Evolutionary conservation across 2,113 vertebrate genomes (phyloP).

Genomic region (Cephalopholis sonnerati): DNA sequence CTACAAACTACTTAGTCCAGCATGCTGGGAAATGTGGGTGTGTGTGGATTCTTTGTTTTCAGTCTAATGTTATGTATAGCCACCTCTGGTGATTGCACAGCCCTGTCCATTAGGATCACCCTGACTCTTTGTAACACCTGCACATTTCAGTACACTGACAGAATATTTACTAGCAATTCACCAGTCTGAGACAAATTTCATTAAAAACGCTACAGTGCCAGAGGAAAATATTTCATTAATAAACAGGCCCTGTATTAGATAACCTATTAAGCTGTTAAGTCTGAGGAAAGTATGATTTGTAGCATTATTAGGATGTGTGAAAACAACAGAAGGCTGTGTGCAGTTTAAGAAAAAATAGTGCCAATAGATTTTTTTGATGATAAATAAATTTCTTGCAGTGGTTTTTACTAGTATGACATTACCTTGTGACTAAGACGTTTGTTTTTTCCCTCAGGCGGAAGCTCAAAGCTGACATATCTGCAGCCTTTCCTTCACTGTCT

Average conservation of each 20-base stretch:
- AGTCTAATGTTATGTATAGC: background rate
- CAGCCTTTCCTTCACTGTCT: conserved; percentile 88
- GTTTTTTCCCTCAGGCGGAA: conserved; percentile 86
- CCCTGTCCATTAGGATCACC: too few relatives aligned
- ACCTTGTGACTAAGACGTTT: background rate
- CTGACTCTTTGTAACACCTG: too few relatives aligned
- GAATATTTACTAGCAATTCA: background rate
- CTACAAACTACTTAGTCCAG: too few relatives aligned
- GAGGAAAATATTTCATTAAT: background rate
- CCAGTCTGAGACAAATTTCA: background rate
- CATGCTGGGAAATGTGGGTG: too few relatives aligned
- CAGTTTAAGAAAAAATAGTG: background rate
- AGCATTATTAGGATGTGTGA: too few relatives aligned
- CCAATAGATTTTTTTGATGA: too few relatives aligned
- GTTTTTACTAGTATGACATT: background rate
- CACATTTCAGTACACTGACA: background rate
- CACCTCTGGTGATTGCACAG: too few relatives aligned
- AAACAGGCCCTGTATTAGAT: background rate
- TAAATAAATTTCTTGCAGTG: background rate
- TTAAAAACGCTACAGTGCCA: too few relatives aligned
- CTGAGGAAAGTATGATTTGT: background rate
- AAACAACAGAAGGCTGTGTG: background rate
- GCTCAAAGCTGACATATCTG: conserved; percentile 88
- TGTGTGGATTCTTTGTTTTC: too few relatives aligned
- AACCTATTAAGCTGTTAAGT: too few relatives aligned